Base-by-base conservation (phyloP, 2,113 vertebrate species). In the Numenius arquata region DNA sequence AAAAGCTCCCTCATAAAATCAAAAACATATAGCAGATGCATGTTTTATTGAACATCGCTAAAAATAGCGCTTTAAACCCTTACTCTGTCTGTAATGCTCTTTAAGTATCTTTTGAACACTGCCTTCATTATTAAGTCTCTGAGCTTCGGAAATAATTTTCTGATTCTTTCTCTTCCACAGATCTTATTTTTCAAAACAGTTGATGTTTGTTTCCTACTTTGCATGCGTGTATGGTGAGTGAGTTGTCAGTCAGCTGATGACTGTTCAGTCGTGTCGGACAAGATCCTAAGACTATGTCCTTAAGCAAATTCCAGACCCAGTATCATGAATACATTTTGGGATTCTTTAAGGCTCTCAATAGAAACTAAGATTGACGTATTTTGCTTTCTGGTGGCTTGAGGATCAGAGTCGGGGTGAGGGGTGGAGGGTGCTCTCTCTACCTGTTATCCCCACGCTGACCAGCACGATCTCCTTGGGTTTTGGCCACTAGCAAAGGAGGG, bases 1-100 rank as follows among this genome's bases (percentile, higher is more conserved):
- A 94, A 88, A 88, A 92, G 94, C 95, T 80, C 82, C 89, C 87
- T 96, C 95, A 70, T 91, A 88, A 95, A 96, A 95, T 96, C 89
- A 95, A 96, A 97, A 97, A 95, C 93, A 97, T 96, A 96, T 96
- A 97, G 94, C 95, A 96, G 96, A 96, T 95, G 94, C 94, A 97
- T 96, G 95, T 95, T 97, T 97, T 96, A 96, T 96, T 96, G 95
- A 96, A 95, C 94, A 59, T 76, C n/a, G 40, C 96, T 94, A 97
- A 96, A 96, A 96, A 97, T 96, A 97, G 95, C 6, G 1, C 93
- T 89, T 96, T 96, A 95, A 96, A 95, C 89, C 96, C 96, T 91
- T 85, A 91, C 94, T 96, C 94, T 95, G 92, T 92, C 96, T 96
- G 93, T 96, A 97, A 95, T 96, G 94, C 96, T 95, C 93, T 95